Base-by-base conservation (phyloP, 2,797 vertebrate species). In the Strix occidentalis region DNA sequence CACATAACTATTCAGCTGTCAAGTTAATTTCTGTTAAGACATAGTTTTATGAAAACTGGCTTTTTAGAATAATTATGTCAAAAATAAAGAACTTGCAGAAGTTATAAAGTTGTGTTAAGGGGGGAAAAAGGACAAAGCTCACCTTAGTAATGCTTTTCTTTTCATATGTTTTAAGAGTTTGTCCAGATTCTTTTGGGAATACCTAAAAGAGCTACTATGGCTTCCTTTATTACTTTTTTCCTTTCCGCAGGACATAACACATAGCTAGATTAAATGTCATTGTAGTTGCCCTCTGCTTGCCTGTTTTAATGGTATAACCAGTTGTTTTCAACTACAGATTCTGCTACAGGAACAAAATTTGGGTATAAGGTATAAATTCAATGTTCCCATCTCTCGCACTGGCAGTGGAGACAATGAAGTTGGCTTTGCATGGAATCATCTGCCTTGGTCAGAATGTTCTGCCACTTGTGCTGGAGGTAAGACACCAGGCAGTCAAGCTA, bases 311-410 rank as follows among this genome's bases (percentile, higher is more conserved):
- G 93, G 76, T 97, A 96, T 97, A 97, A 98, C 97, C 93, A 97
- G 97, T 97, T 98, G 83, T 98, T 98, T 98, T 97, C 95, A 95
- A 96, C 96, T 96, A 82, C 98, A 99, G 99, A 99, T 99, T 97
- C 99, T 99, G 68, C 99, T 99, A 74, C 99, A 99, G 97, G 99
- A 99, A 95, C 99, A 99, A 97, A 99, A 99, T 98, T 97, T 99
- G 97, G 99, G 99, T 88, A 99, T 99, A 97, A 98, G 97, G 76
- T 99, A 99, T 98, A 99, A 99, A 96, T 99, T 99, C 98, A 99
- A 98, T 65, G 99, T 99, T 95, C 99, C 99, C 77, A 99, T 99
- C 97, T 98, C 98, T 98, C 98, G 99, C 31, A 99, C 99, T 25
- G 99, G 99, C 90, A 99, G 99, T 72, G 99, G 99, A 43, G 99